Conservation (phyloP, 2,113 vertebrate species). For the Archilochus colubris region DNA sequence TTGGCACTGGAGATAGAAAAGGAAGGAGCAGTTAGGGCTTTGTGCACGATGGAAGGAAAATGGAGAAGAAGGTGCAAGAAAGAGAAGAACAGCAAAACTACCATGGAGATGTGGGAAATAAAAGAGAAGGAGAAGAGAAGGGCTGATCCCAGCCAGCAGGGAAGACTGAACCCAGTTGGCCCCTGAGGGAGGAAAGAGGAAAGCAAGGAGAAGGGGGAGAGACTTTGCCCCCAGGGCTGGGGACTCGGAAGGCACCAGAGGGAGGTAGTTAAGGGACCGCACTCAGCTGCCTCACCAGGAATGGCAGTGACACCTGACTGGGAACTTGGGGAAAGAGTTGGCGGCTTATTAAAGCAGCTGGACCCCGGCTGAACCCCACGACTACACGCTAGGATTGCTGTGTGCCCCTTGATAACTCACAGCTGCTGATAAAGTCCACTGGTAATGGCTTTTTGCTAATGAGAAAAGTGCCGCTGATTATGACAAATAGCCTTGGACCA, state of each 20-base stretch:
- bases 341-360: slow-evolving; percentile 81
- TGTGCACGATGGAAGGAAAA: neutral
- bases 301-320: slow-evolving; percentile 75
- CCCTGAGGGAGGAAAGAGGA: neutral
- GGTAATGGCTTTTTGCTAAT: slow-evolving; percentile 97
- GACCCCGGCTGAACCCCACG: slow-evolving; percentile 73
- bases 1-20: neutral
- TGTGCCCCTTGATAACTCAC: slow-evolving; percentile 85
- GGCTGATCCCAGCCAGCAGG: neutral
- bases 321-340: slow-evolving; percentile 79
- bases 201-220: neutral
- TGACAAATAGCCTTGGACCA: slow-evolving; percentile 94
- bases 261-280: slow-evolving; percentile 42
- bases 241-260: neutral
- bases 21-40: neutral
- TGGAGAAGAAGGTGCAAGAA: neutral
- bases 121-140: neutral
- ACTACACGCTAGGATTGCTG: slow-evolving; percentile 82
- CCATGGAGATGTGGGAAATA: neutral
- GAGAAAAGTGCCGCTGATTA: slow-evolving; percentile 96
- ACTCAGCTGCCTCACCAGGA: slow-evolving; percentile 60
- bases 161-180: neutral
- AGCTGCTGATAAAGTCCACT: slow-evolving; percentile 89
- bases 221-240: neutral
- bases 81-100: neutral